Conservation (phyloP, 2,888 invertebrate genomes). For the Fabriciana adippe region DNA sequence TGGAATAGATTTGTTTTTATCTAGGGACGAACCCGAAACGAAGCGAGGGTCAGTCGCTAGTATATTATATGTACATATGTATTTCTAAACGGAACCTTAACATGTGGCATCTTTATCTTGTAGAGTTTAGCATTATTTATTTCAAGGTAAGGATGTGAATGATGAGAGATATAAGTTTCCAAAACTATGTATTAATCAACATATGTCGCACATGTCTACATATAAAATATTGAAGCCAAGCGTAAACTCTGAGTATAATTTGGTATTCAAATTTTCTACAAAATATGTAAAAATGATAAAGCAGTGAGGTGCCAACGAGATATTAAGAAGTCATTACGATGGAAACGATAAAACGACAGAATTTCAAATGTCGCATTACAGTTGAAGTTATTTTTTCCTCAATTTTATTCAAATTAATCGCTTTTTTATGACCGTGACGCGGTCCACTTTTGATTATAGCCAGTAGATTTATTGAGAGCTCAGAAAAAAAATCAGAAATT, state of each 20-base stretch:
- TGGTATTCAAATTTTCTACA: slow-evolving; percentile 58
- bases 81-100: too few relatives aligned
- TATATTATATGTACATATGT: too few relatives aligned
- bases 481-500: slow-evolving; percentile 6
- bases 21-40: too few relatives aligned
- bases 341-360: slow-evolving; percentile 64
- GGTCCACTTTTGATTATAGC: slow-evolving; percentile 46
- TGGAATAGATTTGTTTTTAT: too few relatives aligned
- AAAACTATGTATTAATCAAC: too few relatives aligned
- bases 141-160: too few relatives aligned
- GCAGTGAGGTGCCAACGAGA: slow-evolving; percentile 60
- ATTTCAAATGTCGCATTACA: slow-evolving; percentile 64
- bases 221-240: not conserved
- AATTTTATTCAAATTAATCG: slow-evolving; percentile 75
- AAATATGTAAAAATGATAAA: slow-evolving; percentile 60
- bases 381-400: slow-evolving; percentile 56
- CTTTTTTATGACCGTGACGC: slow-evolving; percentile 61
- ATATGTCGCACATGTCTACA: too few relatives aligned
- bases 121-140: too few relatives aligned
- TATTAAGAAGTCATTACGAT: slow-evolving; percentile 68
- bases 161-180: too few relatives aligned
- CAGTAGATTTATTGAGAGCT: slow-evolving; percentile 16
- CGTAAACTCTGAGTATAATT: slow-evolving; percentile 39
- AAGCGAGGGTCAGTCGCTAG: too few relatives aligned
- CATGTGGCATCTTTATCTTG: too few relatives aligned